Evolutionary conservation across 2,113 vertebrate genomes (phyloP).

Genomic region (Pseudolaguvia tuberculata): DNA sequence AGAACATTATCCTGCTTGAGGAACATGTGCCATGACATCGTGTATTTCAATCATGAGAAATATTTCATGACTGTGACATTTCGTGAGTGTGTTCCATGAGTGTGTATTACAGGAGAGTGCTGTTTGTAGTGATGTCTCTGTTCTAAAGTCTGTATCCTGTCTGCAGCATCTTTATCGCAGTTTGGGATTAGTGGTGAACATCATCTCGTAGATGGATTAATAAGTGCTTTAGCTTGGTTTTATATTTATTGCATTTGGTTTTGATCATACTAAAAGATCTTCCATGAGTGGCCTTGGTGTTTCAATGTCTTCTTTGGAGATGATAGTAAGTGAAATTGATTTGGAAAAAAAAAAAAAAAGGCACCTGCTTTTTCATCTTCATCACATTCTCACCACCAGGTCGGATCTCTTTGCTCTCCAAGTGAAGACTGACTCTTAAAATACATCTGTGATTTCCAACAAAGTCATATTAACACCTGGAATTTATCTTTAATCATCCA

Average conservation of each 20-base stretch:
- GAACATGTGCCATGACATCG: background rate
- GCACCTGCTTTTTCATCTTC: constrained; percentile 2
- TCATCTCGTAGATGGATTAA: background rate
- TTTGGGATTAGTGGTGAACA: background rate
- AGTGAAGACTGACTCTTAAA: constrained; percentile 6
- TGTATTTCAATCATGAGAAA: background rate
- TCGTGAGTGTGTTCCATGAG: no score
- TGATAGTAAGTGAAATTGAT: background rate
- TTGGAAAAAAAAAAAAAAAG: background rate
- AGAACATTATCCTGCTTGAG: background rate
- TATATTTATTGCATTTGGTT: background rate
- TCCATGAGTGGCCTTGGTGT: background rate
- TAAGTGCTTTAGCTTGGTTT: background rate
- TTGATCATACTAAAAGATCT: background rate
- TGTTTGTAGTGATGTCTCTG: background rate
- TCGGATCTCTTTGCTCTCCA: background rate
- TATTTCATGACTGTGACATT: background rate
- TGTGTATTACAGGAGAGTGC: no score
- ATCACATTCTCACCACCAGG: background rate
- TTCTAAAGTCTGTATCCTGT: background rate
- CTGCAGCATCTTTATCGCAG: constrained; percentile 10
- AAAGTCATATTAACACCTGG: constrained; percentile 23
- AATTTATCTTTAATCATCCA: constrained; percentile 16
- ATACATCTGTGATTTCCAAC: constrained; percentile 8
- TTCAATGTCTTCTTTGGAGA: background rate